phyloP scores from a whole-genome alignment of 2,888 invertebrate genomes.

The Lagria hirta region DNA sequence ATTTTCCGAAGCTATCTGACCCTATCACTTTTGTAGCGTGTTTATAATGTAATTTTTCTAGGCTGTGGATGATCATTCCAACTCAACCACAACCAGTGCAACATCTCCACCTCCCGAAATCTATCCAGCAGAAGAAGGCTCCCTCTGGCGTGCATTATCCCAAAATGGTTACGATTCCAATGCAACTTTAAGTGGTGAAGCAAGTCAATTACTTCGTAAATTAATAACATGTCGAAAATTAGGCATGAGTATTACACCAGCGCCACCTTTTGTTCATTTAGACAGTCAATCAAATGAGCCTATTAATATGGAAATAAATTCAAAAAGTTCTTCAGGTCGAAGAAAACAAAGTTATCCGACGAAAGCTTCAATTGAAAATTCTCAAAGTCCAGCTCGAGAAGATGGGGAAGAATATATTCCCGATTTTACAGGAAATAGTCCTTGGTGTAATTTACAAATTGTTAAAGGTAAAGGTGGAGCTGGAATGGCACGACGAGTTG shows the following conservation, averaged over 20 bases:
- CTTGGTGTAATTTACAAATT: conserved; percentile 52
- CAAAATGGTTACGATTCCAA: conserved; percentile 57
- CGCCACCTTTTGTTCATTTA: conserved; percentile 43
- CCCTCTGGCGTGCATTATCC: conserved; percentile 61
- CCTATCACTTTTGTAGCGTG: neutral
- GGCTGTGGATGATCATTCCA: conserved; percentile 51
- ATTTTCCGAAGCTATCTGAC: no score
- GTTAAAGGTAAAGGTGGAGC: conserved; percentile 41
- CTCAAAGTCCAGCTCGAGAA: conserved; percentile 34
- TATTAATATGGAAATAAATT: conserved; percentile 25
- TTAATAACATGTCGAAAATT: conserved; percentile 76
- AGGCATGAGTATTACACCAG: conserved; percentile 65
- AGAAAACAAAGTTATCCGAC: conserved; percentile 82
- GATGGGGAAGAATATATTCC: conserved; percentile 42
- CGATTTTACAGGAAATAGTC: conserved; percentile 51
- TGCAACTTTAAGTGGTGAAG: conserved; percentile 63
- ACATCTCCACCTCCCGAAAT: conserved; percentile 50
- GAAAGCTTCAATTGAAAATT: conserved; percentile 55
- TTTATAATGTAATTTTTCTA: conserved; percentile 31
- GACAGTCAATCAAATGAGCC: conserved; percentile 13
- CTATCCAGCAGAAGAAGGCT: conserved; percentile 45
- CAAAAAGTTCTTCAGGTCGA: conserved; percentile 60
- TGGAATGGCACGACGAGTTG: conserved; percentile 63
- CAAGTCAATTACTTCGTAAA: conserved; percentile 73
- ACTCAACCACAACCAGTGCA: conserved; percentile 50